Conservation (phyloP, 2,888 invertebrate species). For the Dioctria linearis region DNA sequence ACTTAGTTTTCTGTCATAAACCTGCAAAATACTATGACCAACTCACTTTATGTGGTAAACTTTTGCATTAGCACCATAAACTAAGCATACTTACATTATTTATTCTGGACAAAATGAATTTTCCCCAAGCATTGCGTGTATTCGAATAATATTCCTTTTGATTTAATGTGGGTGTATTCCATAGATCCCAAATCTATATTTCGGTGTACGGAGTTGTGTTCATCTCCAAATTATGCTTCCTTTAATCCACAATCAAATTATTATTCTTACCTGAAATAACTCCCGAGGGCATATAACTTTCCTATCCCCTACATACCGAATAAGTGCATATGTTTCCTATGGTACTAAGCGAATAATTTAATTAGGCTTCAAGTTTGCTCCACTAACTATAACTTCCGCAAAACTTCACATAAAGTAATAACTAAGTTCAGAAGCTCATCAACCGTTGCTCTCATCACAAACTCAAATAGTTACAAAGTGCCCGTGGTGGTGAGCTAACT, state of each 20-base stretch:
- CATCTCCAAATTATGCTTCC: neutral
- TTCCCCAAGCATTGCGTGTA: no score
- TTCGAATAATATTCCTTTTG: no score
- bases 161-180: no score
- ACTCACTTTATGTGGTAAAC: no score
- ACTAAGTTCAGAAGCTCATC: slow-evolving; percentile 53
- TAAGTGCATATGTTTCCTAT: slow-evolving; percentile 40
- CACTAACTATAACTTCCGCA: slow-evolving; percentile 38
- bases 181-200: no score
- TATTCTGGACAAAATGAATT: no score
- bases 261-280: slow-evolving; percentile 55
- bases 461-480: slow-evolving; percentile 52
- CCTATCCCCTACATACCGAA: slow-evolving; percentile 3
- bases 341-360: slow-evolving; percentile 43
- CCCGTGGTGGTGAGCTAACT: slow-evolving; percentile 1
- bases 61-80: no score
- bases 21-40: no score
- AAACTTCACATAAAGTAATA: slow-evolving; percentile 42
- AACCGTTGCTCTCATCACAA: slow-evolving; percentile 43
- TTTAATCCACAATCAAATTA: slow-evolving; percentile 58
- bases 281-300: slow-evolving; percentile 54
- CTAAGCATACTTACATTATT: no score
- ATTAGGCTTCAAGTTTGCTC: slow-evolving; percentile 47
- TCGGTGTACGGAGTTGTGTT: no score
- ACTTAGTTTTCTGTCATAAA: no score